These are phyloP conservation scores for Amblyornis subalaris DNA, from an alignment of 2,113 vertebrate genomes.

Conservation along the genomic window DNA sequence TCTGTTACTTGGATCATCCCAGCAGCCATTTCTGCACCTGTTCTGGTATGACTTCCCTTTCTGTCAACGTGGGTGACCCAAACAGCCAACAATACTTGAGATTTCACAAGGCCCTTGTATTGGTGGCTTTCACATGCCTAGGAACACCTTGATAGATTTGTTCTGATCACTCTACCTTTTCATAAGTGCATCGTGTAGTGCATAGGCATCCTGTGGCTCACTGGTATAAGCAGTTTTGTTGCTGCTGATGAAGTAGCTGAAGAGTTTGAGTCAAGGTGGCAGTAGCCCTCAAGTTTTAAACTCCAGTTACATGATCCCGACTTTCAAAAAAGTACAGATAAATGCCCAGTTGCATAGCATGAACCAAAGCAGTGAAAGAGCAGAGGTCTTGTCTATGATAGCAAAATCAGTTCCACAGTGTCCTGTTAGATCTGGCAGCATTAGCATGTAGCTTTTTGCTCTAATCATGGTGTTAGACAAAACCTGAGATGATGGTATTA, in stretches of 20 bases:
- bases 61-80: neutral
- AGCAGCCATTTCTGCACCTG: slow-evolving; percentile 39
- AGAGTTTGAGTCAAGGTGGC: neutral
- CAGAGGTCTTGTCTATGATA: neutral
- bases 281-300: neutral
- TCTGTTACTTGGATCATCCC: neutral
- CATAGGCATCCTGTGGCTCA: neutral
- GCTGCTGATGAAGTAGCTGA: neutral
- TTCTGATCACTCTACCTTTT: neutral
- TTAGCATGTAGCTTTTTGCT: neutral
- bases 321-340: neutral
- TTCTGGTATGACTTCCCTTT: neutral
- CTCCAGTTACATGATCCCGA: neutral
- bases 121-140: neutral
- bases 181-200: neutral
- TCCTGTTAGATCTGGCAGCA: neutral
- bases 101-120: neutral
- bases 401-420: neutral
- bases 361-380: neutral
- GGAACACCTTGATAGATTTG: neutral
- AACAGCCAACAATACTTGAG: fast-evolving
- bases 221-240: neutral
- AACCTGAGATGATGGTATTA: slow-evolving; percentile 16
- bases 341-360: neutral
- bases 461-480: neutral